Conservation (phyloP, 2,797 vertebrate genomes). For the Otus scops region DNA sequence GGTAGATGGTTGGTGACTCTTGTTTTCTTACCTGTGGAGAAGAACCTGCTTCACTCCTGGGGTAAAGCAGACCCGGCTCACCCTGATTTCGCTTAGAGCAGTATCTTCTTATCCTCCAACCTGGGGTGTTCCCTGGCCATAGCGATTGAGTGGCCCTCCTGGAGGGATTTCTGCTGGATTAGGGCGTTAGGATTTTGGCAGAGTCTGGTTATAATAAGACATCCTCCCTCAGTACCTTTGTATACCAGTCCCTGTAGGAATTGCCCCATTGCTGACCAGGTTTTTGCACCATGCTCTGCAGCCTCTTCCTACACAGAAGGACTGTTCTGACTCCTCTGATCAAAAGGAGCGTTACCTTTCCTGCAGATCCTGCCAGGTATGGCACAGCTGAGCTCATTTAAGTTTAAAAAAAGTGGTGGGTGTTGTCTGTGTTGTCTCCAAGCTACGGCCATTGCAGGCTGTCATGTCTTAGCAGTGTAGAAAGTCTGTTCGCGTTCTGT, state of each 20-base stretch:
- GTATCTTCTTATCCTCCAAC: background rate
- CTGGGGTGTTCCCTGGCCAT: background rate
- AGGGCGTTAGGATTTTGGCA: background rate
- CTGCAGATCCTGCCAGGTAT: background rate
- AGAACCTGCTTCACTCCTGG: background rate
- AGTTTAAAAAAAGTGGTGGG: background rate
- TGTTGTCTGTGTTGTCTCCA: background rate
- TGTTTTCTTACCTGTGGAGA: background rate
- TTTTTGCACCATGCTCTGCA: background rate
- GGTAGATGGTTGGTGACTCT: background rate
- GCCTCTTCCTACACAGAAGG: background rate
- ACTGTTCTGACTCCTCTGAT: background rate
- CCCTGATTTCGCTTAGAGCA: background rate
- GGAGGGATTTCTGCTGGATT: background rate
- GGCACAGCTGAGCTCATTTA: background rate
- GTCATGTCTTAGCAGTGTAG: background rate
- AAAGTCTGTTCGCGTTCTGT: background rate
- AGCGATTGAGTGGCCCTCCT: background rate
- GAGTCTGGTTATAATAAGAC: background rate
- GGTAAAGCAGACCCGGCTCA: background rate
- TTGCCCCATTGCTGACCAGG: background rate
- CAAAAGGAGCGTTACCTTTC: background rate
- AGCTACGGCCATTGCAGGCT: background rate
- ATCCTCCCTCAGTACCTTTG: background rate
- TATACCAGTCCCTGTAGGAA: background rate